A percentile compares a stretch with the other conserved stretches of the same genome.
Conservation (phyloP, 1,140 invertebrate species). For the Pemphigus obesinymphae region DNA sequence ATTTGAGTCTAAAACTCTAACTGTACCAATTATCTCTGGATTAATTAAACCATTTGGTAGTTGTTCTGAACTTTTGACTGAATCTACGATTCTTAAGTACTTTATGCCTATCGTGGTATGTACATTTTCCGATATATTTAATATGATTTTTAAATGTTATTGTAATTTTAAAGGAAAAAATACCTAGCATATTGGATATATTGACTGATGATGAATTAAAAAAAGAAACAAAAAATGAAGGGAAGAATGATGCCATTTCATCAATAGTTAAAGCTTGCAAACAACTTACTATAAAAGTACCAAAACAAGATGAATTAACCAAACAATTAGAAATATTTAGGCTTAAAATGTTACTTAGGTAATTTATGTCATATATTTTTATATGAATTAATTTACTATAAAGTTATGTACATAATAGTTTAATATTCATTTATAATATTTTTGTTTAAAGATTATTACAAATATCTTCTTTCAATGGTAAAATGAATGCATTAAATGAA, state of each 20-base stretch:
- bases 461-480: slow-evolving; percentile 97
- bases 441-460: slow-evolving; percentile 68
- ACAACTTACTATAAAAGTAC: slow-evolving; percentile 72
- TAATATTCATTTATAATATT: slow-evolving; percentile 42
- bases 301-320: slow-evolving; percentile 76
- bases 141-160: slow-evolving; percentile 15
- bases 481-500: slow-evolving; percentile 98
- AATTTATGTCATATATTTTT: slow-evolving; percentile 18
- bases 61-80: slow-evolving; percentile 86
- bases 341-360: slow-evolving; percentile 88
- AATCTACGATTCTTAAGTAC: slow-evolving; percentile 85
- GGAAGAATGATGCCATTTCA: slow-evolving; percentile 87
- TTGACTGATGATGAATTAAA: slow-evolving; percentile 96
- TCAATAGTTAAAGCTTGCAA: slow-evolving; percentile 85
- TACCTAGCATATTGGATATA: slow-evolving; percentile 85
- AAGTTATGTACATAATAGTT: not conserved
- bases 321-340: slow-evolving; percentile 90
- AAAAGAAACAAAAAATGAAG: slow-evolving; percentile 92
- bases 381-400: not conserved
- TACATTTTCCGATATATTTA: slow-evolving; percentile 42
- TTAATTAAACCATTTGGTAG: slow-evolving; percentile 86
- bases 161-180: slow-evolving; percentile 67
- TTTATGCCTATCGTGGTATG: slow-evolving; percentile 87
- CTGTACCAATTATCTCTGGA: slow-evolving; percentile 74
- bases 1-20: slow-evolving; percentile 72